Conservation (phyloP, 2,888 invertebrate species). For the Boloria selene region DNA sequence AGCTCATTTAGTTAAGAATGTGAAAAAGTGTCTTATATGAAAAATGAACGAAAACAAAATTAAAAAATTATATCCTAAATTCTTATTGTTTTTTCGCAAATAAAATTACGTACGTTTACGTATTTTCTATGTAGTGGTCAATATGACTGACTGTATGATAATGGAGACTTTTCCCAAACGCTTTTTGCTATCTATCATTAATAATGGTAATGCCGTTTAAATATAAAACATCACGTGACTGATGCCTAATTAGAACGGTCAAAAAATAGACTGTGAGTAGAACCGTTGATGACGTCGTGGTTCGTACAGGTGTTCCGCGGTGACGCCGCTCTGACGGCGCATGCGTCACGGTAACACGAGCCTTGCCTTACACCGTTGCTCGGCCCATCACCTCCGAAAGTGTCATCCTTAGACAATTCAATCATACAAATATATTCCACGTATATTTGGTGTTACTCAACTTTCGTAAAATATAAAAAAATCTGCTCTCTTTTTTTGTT, state of each 20-base stretch:
- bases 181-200: neutral
- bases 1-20: too few species aligned
- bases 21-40: too few species aligned
- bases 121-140: too few species aligned
- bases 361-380: slow-evolving; percentile 5
- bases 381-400: neutral
- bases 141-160: neutral
- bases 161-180: neutral
- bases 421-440: too few species aligned
- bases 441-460: neutral
- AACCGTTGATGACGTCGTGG: slow-evolving; percentile 35
- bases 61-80: too few species aligned
- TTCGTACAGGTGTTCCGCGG: slow-evolving; percentile 29
- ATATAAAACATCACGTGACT: slow-evolving; percentile 39
- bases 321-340: slow-evolving; percentile 36
- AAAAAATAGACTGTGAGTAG: slow-evolving; percentile 37
- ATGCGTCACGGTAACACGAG: slow-evolving; percentile 31
- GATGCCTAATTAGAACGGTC: slow-evolving; percentile 40
- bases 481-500: neutral
- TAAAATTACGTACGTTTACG: too few species aligned
- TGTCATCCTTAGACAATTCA: neutral
- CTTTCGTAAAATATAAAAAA: neutral
- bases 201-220: slow-evolving; percentile 17
- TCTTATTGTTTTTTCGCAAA: too few species aligned
- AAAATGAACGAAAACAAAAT: too few species aligned